phyloP scores from a whole-genome alignment of 2,113 vertebrate genomes.

The Oreochromis aureus region DNA sequence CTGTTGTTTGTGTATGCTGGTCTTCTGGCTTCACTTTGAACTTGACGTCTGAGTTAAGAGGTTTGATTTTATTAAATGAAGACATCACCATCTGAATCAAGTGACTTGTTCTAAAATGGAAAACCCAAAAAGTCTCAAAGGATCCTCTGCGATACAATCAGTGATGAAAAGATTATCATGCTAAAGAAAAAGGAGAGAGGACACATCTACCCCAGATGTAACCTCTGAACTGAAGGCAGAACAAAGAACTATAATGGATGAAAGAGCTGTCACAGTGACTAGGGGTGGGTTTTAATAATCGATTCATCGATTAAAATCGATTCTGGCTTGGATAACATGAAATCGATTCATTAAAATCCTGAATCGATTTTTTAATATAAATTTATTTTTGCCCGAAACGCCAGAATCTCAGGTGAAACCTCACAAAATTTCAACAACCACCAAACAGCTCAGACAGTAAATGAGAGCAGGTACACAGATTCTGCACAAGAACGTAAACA shows the following conservation, averaged over 20 bases:
- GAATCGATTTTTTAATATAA: too few species aligned
- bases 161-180: background rate
- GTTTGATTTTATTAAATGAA: background rate
- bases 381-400: too few species aligned
- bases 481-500: too few species aligned
- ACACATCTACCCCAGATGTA: background rate
- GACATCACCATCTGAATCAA: background rate
- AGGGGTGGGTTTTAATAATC: too few species aligned
- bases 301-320: too few species aligned
- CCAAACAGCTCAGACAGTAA: too few species aligned
- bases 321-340: too few species aligned
- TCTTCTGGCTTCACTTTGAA: background rate
- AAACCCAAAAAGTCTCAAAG: background rate
- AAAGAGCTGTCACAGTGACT: background rate
- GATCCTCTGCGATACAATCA: background rate
- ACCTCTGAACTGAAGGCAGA: background rate
- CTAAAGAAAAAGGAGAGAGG: background rate
- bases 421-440: too few species aligned
- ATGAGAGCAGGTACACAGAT: too few species aligned
- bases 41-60: background rate
- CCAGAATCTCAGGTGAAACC: too few species aligned
- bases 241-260: background rate
- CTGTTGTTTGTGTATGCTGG: constrained; percentile 24
- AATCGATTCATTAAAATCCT: too few species aligned
- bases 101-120: background rate